A percentile compares a stretch with the other conserved stretches of the same genome.
These are phyloP conservation scores for Beris chalybata DNA, from an alignment of 2,888 invertebrate species.

Conservation along the genomic window DNA sequence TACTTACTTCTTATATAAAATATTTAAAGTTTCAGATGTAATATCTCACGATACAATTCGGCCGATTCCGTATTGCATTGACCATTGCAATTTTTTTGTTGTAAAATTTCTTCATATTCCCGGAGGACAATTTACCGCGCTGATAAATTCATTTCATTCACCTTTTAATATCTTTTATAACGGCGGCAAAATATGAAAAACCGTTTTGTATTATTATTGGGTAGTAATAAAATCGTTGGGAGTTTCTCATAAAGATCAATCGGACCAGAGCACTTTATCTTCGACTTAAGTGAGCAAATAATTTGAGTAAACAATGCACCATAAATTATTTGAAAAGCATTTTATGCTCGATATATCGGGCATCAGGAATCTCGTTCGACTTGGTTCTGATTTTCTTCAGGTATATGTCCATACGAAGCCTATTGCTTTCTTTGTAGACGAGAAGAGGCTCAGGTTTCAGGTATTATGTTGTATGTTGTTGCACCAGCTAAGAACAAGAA, in stretches of 20 bases:
- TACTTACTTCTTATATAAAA: too few relatives aligned
- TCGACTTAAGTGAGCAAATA: conserved; percentile 35
- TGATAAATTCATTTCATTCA: too few relatives aligned
- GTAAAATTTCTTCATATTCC: too few relatives aligned
- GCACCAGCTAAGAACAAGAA: conserved; percentile 6
- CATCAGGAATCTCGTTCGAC: conserved; percentile 23
- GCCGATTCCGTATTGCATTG: too few relatives aligned
- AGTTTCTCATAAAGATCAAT: conserved; percentile 39
- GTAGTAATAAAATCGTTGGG: conserved; percentile 31
- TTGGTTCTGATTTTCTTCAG: not conserved
- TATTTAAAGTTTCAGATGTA: too few relatives aligned
- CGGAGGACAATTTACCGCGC: too few relatives aligned
- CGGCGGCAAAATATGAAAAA: conserved; percentile 1
- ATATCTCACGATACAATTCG: too few relatives aligned
- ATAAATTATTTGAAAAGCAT: conserved; percentile 35
- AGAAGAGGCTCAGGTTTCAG: too few relatives aligned
- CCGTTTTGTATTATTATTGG: not conserved
- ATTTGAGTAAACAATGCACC: conserved; percentile 38
- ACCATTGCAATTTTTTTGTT: too few relatives aligned
- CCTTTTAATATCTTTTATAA: too few relatives aligned
- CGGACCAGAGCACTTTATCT: conserved; percentile 36
- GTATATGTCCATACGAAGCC: too few relatives aligned
- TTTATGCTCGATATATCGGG: conserved; percentile 31
- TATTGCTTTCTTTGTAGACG: too few relatives aligned
- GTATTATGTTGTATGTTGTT: not conserved